Percentiles rank a stretch among this genome's conserved stretches.
Evolutionary conservation across 64 coral and sea anemone species (phyloP).

Genomic region (Pocillopora verrucosa): DNA sequence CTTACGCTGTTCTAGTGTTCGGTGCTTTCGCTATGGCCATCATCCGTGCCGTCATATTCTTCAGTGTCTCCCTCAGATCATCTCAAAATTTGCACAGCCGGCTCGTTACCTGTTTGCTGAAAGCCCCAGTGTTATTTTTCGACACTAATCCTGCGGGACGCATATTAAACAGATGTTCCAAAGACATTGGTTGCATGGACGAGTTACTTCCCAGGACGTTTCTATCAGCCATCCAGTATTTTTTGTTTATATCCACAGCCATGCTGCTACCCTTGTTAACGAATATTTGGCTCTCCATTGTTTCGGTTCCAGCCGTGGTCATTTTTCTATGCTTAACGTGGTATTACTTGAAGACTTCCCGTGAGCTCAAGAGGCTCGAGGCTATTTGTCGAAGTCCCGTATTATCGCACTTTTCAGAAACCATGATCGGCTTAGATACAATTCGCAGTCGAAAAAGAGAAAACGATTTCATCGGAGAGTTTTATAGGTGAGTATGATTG

Average conservation of each 20-base stretch:
- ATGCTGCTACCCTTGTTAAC: conserved; percentile 17
- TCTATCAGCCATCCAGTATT: conserved; percentile 24
- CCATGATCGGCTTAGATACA: conserved; percentile 49
- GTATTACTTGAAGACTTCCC: conserved; percentile 31
- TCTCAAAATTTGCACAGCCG: conserved; percentile 6
- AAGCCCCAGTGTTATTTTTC: conserved; percentile 22
- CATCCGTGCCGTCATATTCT: neutral
- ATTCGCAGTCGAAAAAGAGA: conserved; percentile 43
- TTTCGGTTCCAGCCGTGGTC: neutral
- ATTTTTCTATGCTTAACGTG: neutral
- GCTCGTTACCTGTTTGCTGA: neutral
- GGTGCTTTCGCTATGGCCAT: neutral
- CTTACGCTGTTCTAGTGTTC: neutral
- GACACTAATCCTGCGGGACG: conserved; percentile 31
- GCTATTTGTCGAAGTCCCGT: conserved; percentile 40
- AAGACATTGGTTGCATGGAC: conserved; percentile 36
- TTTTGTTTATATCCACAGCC: conserved; percentile 23
- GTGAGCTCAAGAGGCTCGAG: conserved; percentile 39
- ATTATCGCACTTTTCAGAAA: conserved; percentile 65
- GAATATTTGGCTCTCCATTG: conserved; percentile 17
- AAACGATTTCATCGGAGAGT: conserved; percentile 19
- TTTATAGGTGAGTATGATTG: conserved; percentile 42
- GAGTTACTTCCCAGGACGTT: conserved; percentile 40
- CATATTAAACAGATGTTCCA: conserved; percentile 41
- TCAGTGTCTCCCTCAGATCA: neutral